These are phyloP conservation scores for Podarcis muralis DNA, from an alignment of 2,113 vertebrate species.

Conservation along the genomic window DNA sequence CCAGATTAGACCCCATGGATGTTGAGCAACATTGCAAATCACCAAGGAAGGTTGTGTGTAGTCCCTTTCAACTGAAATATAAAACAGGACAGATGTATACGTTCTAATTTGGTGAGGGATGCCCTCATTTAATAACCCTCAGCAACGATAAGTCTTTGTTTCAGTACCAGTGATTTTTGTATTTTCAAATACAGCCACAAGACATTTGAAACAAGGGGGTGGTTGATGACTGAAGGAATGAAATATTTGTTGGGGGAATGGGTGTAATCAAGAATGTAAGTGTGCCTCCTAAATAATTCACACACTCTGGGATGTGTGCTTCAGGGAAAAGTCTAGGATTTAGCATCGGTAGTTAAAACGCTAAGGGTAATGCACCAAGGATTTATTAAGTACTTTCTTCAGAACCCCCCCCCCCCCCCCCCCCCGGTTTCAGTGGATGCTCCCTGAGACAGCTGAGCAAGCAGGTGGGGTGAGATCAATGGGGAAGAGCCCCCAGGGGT, in stretches of 20 bases:
- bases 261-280: not conserved
- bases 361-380: too few species aligned
- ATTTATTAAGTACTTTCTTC: not conserved
- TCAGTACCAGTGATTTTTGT: not conserved
- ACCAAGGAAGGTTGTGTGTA: not conserved
- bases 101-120: not conserved
- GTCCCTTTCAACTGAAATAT: not conserved
- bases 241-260: not conserved
- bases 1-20: not conserved
- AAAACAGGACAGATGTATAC: too few species aligned
- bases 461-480: conserved; percentile 11
- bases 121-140: not conserved
- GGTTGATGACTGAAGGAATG: not conserved
- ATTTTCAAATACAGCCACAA: not conserved
- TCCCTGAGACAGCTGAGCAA: conserved; percentile 16
- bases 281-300: not conserved
- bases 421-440: not conserved
- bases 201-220: not conserved
- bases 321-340: not conserved
- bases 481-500: conserved; percentile 7
- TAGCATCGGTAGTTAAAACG: not conserved
- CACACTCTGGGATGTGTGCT: not conserved
- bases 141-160: not conserved
- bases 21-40: not conserved
- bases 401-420: not conserved